Percentiles rank a stretch among this genome's conserved stretches.
Conservation (phyloP, 1,140 invertebrate genomes). For the Dendrolimus punctatus region DNA sequence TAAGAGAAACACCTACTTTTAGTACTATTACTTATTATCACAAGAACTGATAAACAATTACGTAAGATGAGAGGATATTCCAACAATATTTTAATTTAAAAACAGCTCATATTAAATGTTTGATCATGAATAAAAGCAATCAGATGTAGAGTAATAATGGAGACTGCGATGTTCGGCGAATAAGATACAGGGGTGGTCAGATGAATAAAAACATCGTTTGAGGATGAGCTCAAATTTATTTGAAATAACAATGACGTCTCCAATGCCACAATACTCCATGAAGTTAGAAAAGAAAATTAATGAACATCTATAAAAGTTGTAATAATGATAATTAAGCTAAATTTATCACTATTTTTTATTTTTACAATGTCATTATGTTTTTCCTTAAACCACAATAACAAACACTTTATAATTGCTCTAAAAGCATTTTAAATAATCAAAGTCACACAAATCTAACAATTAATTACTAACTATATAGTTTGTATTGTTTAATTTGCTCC, state of each 20-base stretch:
- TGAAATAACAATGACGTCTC: conserved; percentile 71
- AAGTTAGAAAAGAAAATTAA: conserved; percentile 69
- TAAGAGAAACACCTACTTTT: conserved; percentile 47
- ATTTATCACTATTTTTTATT: conserved; percentile 70
- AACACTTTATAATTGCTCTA: conserved; percentile 64
- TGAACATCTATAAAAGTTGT: conserved; percentile 72
- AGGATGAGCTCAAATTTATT: conserved; percentile 71
- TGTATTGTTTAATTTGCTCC: conserved; percentile 66
- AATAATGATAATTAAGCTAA: conserved; percentile 71
- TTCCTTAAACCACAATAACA: conserved; percentile 65
- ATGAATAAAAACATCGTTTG: conserved; percentile 66
- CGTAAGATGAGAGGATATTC: no score
- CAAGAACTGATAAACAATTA: conserved; percentile 1
- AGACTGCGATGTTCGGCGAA: conserved; percentile 25
- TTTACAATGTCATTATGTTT: conserved; percentile 72
- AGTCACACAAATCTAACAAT: conserved; percentile 71
- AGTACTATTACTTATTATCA: conserved; percentile 19
- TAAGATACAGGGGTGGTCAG: conserved; percentile 39
- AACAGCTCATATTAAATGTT: no score
- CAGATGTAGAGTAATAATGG: conserved; percentile 17
- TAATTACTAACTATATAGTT: conserved; percentile 70
- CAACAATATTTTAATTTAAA: no score
- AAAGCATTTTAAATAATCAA: conserved; percentile 68
- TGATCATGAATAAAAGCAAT: background rate
- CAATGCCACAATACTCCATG: conserved; percentile 69